Conservation (phyloP, 30 jellyfish, hydroid and myxozoan species). For the Sanderia malayensis region DNA sequence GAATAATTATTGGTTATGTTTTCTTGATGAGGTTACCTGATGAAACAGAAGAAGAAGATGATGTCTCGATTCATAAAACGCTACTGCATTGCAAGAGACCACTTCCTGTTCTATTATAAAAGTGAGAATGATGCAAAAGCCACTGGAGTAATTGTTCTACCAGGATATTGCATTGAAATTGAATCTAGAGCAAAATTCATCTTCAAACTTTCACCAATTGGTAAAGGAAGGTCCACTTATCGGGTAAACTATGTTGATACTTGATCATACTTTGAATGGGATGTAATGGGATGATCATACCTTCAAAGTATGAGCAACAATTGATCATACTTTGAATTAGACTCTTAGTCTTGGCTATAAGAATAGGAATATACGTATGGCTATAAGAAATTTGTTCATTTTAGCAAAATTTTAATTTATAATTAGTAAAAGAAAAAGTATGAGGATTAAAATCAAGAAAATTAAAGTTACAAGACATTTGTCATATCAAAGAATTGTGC, state of each 20-base stretch:
- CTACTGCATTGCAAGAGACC: slow-evolving; percentile 67
- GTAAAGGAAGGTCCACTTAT: slow-evolving; percentile 65
- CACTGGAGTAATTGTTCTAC: slow-evolving; percentile 68
- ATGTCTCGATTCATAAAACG: slow-evolving; percentile 69
- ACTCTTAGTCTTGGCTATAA: too few species aligned
- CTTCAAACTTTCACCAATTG: slow-evolving; percentile 50
- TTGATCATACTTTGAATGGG: background rate
- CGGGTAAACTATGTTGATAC: slow-evolving; percentile 5
- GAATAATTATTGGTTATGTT: too few species aligned
- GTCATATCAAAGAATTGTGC: too few species aligned
- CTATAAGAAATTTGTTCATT: too few species aligned
- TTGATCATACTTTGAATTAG: too few species aligned
- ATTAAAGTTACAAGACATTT: too few species aligned
- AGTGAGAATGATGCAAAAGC: slow-evolving; percentile 66
- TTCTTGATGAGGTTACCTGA: slow-evolving; percentile 39
- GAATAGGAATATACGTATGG: too few species aligned
- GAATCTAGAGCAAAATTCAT: slow-evolving; percentile 38
- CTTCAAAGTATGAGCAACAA: too few species aligned
- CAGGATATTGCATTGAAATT: slow-evolving; percentile 41
- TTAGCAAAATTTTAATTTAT: too few species aligned
- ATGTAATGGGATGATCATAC: background rate
- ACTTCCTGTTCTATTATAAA: slow-evolving; percentile 59
- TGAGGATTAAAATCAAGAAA: too few species aligned
- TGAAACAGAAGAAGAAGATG: slow-evolving; percentile 64
- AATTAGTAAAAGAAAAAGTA: too few species aligned